Percentiles rank a stretch among this genome's conserved stretches.
Conservation (phyloP, 2,888 invertebrate genomes). For the Lepidocyrtoides sp. region DNA sequence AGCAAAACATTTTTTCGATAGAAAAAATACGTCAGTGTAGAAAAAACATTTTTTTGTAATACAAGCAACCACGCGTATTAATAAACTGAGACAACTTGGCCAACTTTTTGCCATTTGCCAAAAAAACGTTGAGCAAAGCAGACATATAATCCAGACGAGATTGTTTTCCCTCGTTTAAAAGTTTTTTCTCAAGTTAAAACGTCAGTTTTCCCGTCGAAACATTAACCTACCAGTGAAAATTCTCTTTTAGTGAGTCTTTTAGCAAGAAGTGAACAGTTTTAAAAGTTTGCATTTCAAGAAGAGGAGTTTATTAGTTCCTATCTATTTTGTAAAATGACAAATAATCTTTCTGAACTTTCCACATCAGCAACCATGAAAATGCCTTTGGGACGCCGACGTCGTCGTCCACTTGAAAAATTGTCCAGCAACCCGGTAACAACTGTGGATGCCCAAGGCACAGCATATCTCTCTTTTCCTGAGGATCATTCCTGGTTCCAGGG, state of each 20-base stretch:
- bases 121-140: constrained; percentile 1
- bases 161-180: no score
- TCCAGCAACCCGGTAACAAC: constrained; percentile 75
- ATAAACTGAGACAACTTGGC: not conserved
- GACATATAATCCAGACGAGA: not conserved
- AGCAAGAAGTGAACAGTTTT: not conserved
- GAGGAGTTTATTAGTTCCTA: no score
- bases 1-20: no score
- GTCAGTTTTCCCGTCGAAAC: not conserved
- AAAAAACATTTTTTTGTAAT: not conserved
- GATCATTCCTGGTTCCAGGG: constrained; percentile 86
- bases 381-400: constrained; percentile 58
- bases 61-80: not conserved
- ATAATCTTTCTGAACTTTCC: not conserved
- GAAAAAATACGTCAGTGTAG: not conserved
- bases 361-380: constrained; percentile 28
- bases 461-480: constrained; percentile 85
- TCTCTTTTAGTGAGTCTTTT: not conserved
- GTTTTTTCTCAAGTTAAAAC: not conserved
- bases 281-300: not conserved
- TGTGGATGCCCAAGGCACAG: constrained; percentile 85
- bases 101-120: constrained; percentile 19
- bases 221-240: not conserved
- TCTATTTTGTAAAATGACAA: not conserved
- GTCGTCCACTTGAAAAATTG: constrained; percentile 32